Base-by-base conservation (phyloP, 2,888 invertebrate genomes). In the Limulus polyphemus region DNA sequence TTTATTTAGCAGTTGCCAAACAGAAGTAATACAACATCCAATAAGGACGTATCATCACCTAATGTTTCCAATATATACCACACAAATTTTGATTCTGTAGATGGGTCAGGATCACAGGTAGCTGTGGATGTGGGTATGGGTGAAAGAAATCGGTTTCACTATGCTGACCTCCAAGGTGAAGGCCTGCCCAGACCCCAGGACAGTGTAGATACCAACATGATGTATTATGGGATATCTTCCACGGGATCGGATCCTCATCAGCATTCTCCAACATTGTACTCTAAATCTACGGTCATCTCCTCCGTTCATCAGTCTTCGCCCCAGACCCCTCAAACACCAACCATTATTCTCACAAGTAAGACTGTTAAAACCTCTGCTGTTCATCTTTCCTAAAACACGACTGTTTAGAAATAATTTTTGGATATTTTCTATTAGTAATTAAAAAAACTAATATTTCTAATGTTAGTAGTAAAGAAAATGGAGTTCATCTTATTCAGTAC, bases 261-360 rank as follows among this genome's bases (percentile, higher is more conserved):
- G 17, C 66, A 64, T 54, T 66, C 68, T 47, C 65, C 69, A 14
- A 61, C 63, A 32, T 57, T 64, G 48, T 68, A 65, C 52, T 65
- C 65, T 47, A 68, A 68, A 62, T 62, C 66, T 47, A 62, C 60
- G 17, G 61, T 68, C 48, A 64, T 65, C 50, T 57, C 57, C 12
- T 59, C 69, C 60, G 68, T 67, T 58, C 73, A 75, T 63, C 76
- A 76, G 59, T 73, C 74, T 47, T 80, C 81, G 57, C 80, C 82
- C 11, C 83, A 82, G 69, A 83, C 84, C 68, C 84, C 84, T 68
- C 84, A 86, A 78, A 88, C 88, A 72, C 88, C 88, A 70, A 86
- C 86, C 70, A 83, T 90, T 76, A 86, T 87, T 77, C 82, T 89
- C 75, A 87, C 88, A 76, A 88, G 88, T 88, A 75, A 72, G 67